These are phyloP conservation scores for Leptatherina wallacei DNA, from an alignment of 2,797 vertebrate genomes.

Conservation along the genomic window DNA sequence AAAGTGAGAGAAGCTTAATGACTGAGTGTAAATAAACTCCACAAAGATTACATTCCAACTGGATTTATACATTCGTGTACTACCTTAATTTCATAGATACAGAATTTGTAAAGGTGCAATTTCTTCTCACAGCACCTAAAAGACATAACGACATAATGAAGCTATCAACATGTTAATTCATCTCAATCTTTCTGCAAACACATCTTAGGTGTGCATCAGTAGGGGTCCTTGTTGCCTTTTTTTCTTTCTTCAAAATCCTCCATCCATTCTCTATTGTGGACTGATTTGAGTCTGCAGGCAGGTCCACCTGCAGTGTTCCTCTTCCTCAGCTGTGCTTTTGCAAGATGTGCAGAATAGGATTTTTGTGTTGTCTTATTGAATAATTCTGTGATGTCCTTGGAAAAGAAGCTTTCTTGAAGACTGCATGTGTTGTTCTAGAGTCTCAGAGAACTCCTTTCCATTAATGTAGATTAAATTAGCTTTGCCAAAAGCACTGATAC, in stretches of 20 bases:
- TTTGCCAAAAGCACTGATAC: background rate
- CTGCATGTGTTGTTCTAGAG: background rate
- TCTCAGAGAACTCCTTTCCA: background rate
- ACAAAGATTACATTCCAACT: background rate
- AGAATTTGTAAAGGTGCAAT: background rate
- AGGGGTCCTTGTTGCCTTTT: background rate
- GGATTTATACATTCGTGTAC: background rate
- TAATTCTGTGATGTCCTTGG: background rate
- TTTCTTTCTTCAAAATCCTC: background rate
- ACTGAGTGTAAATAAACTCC: background rate
- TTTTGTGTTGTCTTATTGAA: background rate
- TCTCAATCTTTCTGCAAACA: background rate
- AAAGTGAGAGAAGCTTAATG: constrained; percentile 55
- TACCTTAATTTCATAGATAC: background rate
- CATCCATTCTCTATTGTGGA: background rate
- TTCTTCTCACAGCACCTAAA: background rate
- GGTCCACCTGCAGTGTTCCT: background rate
- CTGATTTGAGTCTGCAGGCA: background rate
- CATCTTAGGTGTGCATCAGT: background rate
- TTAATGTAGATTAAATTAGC: background rate
- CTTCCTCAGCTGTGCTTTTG: background rate
- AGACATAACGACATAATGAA: background rate
- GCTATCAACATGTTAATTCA: background rate
- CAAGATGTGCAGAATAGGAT: background rate
- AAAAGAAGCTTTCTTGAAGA: background rate